Percentiles rank a stretch among this genome's conserved stretches.
These are phyloP conservation scores for Tarsius wallacei DNA, from an alignment of 2,797 vertebrate species.

Conservation along the genomic window DNA sequence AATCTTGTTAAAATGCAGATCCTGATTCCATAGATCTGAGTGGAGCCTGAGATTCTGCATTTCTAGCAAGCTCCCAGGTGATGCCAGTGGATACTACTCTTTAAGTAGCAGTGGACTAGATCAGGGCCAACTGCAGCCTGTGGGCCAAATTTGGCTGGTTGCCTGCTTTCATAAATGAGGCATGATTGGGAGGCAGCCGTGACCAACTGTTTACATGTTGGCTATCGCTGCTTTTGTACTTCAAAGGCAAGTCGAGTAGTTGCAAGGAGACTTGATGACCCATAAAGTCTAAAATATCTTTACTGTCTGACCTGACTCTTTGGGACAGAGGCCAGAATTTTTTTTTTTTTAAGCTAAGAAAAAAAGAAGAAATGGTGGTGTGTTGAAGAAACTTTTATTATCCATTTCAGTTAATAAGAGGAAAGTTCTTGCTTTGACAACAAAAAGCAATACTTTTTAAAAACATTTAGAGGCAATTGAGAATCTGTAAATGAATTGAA, in stretches of 20 bases:
- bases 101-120: not conserved
- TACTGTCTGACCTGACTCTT: not conserved
- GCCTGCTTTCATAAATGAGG: not conserved
- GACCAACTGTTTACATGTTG: not conserved
- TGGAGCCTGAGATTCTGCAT: not conserved
- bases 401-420: conserved; percentile 27
- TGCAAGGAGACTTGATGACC: not conserved
- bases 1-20: not conserved
- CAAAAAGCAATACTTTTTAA: not conserved
- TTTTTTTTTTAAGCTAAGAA: not conserved
- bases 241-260: not conserved
- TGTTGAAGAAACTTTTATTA: not conserved
- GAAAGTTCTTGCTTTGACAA: conserved; percentile 29
- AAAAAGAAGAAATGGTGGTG: not conserved
- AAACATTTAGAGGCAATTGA: not conserved
- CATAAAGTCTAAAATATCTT: not conserved
- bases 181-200: not conserved
- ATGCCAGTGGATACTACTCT: not conserved
- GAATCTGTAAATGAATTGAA: not conserved
- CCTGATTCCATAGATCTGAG: not conserved
- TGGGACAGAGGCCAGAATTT: not conserved
- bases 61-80: not conserved
- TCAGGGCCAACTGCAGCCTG: not conserved
- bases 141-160: not conserved
- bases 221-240: not conserved